phyloP scores from a whole-genome alignment of 2,797 vertebrate species.

The Anolis apletophallus region DNA sequence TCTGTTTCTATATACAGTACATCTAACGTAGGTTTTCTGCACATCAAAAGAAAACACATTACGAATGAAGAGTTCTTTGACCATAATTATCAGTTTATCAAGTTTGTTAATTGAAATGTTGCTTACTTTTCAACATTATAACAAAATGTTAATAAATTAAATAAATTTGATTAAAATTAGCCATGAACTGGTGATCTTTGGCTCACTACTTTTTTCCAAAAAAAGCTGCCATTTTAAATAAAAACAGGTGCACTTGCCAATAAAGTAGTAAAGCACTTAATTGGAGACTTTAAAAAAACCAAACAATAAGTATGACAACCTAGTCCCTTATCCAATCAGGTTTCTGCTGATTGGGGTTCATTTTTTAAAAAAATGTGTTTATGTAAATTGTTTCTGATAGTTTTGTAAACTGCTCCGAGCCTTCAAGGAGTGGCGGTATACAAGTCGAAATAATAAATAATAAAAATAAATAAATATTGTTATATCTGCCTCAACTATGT shows the following conservation, averaged over 20 bases:
- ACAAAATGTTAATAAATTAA: background rate
- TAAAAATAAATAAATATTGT: no score
- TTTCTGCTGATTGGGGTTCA: no score
- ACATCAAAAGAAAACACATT: background rate
- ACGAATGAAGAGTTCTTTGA: background rate
- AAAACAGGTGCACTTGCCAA: background rate
- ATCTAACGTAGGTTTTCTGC: background rate
- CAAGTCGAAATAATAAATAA: no score
- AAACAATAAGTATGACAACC: background rate
- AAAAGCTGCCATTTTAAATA: background rate
- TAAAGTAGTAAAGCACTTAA: background rate
- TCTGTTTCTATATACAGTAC: background rate
- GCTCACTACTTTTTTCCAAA: background rate
- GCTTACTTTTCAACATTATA: background rate
- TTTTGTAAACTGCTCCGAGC: no score
- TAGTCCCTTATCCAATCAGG: background rate
- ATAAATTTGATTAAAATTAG: background rate
- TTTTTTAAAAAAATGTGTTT: no score
- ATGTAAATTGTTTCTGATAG: no score
- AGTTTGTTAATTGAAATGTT: background rate
- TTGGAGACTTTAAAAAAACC: background rate
- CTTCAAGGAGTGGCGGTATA: no score
- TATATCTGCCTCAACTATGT: background rate
- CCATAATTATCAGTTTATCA: background rate
- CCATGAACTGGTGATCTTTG: accelerated